These are phyloP conservation scores for Prosopocoilus inquinatus DNA, from an alignment of 2,888 invertebrate genomes.

Conservation along the genomic window DNA sequence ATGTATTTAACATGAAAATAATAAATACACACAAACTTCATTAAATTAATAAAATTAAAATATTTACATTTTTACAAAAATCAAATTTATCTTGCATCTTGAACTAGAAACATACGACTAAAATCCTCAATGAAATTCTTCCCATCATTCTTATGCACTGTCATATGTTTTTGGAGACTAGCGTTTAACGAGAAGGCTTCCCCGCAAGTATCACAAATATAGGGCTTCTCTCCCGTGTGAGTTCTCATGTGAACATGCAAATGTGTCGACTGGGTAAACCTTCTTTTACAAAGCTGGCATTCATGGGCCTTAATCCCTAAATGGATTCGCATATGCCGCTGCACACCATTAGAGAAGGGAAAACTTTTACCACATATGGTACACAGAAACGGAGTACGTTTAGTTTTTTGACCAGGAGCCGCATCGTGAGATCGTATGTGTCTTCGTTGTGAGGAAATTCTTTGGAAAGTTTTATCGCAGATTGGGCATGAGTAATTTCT, in stretches of 20 bases:
- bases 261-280: slow-evolving; percentile 49
- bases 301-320: slow-evolving; percentile 43
- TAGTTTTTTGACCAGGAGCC: slow-evolving; percentile 40
- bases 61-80: too few species aligned
- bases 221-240: slow-evolving; percentile 55
- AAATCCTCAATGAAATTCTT: neutral
- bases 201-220: slow-evolving; percentile 53
- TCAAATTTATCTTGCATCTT: neutral
- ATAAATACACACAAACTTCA: too few species aligned
- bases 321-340: slow-evolving; percentile 47
- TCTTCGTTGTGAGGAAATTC: slow-evolving; percentile 38
- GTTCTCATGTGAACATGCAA: slow-evolving; percentile 54
- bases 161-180: slow-evolving; percentile 39
- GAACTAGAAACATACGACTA: neutral
- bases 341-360: slow-evolving; percentile 42
- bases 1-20: too few species aligned
- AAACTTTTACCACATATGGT: slow-evolving; percentile 45
- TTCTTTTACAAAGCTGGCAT: slow-evolving; percentile 46
- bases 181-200: slow-evolving; percentile 41
- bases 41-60: too few species aligned
- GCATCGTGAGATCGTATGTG: slow-evolving; percentile 39
- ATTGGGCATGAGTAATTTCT: slow-evolving; percentile 38
- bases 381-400: slow-evolving; percentile 42
- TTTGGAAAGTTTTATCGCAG: slow-evolving; percentile 40
- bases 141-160: slow-evolving; percentile 13